Conservation (phyloP, 2,888 invertebrate genomes). For the Anoplius nigerrimus region DNA sequence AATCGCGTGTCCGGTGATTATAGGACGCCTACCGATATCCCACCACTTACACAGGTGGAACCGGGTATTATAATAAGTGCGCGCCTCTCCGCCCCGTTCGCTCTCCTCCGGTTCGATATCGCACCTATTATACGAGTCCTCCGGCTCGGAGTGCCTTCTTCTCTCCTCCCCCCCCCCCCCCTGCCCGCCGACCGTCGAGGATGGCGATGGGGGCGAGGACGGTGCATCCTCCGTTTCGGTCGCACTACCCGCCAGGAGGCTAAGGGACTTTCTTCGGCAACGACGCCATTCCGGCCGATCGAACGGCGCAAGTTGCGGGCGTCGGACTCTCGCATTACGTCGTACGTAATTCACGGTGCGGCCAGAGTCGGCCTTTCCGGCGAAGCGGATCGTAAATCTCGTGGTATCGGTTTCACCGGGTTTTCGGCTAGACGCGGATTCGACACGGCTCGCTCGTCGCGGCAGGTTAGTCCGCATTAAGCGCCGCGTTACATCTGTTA, state of each 20-base stretch:
- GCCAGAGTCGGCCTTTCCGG: neutral
- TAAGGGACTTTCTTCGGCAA: too few relatives aligned
- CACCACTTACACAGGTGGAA: conserved; percentile 51
- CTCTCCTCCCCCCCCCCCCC: neutral
- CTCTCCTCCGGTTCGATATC: conserved; percentile 34
- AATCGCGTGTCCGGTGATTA: conserved; percentile 66
- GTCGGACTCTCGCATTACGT: too few relatives aligned
- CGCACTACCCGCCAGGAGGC: neutral
- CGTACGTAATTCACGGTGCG: conserved; percentile 10
- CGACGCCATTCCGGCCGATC: neutral
- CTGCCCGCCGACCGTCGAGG: too few relatives aligned
- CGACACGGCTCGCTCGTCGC: conserved; percentile 40
- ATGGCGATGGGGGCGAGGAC: too few relatives aligned
- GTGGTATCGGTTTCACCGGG: conserved; percentile 53
- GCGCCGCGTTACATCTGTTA: conserved; percentile 58
- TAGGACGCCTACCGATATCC: conserved; percentile 58
- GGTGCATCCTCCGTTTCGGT: conserved; percentile 1
- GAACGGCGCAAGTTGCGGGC: conserved; percentile 2
- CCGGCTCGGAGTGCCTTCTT: conserved; percentile 1
- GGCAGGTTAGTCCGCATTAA: conserved; percentile 46
- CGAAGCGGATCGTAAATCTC: conserved; percentile 47
- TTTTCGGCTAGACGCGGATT: conserved; percentile 54
- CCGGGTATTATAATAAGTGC: conserved; percentile 59
- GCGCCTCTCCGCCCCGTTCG: conserved; percentile 33
- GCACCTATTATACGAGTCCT: conserved; percentile 24